A percentile compares a stretch with the other conserved stretches of the same genome.
Evolutionary conservation across 2,797 vertebrate species (phyloP).

Genomic region (Coluber constrictor): DNA sequence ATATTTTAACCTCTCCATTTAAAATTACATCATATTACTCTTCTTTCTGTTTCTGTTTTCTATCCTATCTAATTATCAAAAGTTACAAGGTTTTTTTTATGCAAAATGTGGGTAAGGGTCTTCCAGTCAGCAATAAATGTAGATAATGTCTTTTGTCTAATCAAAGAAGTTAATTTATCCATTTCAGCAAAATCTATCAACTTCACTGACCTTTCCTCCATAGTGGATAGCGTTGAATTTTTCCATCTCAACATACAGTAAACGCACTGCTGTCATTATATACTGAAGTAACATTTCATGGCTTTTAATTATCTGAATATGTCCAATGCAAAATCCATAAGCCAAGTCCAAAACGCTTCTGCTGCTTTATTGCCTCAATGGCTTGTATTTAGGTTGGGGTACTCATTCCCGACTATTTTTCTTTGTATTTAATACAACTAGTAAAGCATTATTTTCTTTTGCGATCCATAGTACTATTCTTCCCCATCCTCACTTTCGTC

Average conservation of each 20-base stretch:
- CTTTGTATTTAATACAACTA: background rate
- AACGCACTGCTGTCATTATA: too few species aligned
- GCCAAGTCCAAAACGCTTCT: background rate
- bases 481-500: background rate
- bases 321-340: background rate
- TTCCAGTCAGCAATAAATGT: background rate
- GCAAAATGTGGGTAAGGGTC: background rate
- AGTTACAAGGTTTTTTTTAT: background rate
- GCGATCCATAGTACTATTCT: background rate
- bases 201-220: background rate
- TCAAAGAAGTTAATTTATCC: background rate
- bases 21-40: too few species aligned
- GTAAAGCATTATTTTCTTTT: background rate
- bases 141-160: background rate
- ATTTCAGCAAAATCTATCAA: background rate
- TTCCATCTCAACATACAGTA: too few species aligned
- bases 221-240: background rate
- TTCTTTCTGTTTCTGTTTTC: too few species aligned
- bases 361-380: background rate
- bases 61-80: background rate
- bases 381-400: background rate
- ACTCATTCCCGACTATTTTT: background rate
- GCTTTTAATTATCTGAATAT: background rate
- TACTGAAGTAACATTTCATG: too few species aligned
- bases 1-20: too few species aligned